Evolutionary conservation across 2,113 vertebrate genomes (phyloP).

Genomic region (Tragelaphus scriptus): DNA sequence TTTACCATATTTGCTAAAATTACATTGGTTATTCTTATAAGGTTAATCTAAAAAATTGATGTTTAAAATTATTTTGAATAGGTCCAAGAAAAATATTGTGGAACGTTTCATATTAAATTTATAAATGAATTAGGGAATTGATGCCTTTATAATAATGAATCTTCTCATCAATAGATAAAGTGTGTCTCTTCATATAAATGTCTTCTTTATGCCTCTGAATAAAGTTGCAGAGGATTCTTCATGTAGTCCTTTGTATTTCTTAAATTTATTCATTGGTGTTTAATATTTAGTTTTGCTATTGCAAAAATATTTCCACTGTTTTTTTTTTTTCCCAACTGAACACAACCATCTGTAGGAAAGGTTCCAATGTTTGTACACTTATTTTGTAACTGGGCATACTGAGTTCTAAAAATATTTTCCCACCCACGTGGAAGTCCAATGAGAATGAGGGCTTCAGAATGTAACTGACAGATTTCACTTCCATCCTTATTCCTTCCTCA

Average conservation of each 20-base stretch:
- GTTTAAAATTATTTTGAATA: constrained; percentile 23
- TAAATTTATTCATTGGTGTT: background rate
- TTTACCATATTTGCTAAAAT: constrained; percentile 2
- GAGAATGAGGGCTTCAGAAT: background rate
- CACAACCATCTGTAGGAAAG: constrained; percentile 26
- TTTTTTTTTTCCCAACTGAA: background rate
- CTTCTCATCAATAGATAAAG: constrained; percentile 5
- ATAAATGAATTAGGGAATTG: background rate
- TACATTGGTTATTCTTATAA: background rate
- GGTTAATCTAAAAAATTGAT: background rate
- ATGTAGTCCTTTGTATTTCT: background rate
- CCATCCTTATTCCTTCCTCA: background rate
- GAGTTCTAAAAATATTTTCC: constrained; percentile 43
- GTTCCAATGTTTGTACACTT: background rate
- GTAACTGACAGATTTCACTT: background rate
- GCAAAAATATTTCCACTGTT: constrained; percentile 23
- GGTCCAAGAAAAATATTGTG: background rate
- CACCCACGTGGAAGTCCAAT: background rate
- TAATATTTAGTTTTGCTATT: constrained; percentile 16
- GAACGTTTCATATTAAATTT: constrained; percentile 8
- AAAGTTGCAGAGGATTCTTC: background rate
- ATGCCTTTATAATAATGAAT: background rate
- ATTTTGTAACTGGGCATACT: constrained; percentile 17
- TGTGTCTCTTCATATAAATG: background rate
- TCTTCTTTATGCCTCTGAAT: background rate